phyloP scores from a whole-genome alignment of 2,797 vertebrate genomes.

The Pelochelys cantorii region DNA sequence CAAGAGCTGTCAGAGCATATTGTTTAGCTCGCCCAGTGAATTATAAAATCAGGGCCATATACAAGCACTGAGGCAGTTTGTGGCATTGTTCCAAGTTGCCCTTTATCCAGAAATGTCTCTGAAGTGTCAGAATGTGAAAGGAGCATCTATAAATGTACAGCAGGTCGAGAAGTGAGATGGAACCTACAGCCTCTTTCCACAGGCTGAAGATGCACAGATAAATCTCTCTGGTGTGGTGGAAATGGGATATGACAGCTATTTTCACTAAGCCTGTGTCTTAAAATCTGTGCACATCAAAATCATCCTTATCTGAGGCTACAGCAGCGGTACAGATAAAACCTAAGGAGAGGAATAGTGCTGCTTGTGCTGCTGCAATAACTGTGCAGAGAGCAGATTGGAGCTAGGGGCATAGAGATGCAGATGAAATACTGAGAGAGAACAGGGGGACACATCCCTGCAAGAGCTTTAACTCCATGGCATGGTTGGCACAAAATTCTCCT shows the following conservation, averaged over 20 bases:
- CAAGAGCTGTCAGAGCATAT: rapidly evolving
- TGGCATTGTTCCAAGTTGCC: rapidly evolving
- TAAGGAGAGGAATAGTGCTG: not conserved
- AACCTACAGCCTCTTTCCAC: not conserved
- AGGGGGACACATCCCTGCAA: not conserved
- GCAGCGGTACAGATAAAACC: not conserved
- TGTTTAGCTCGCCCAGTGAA: not conserved
- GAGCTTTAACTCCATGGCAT: not conserved
- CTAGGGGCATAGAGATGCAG: not conserved
- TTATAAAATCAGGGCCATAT: not conserved
- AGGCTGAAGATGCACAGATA: rapidly evolving
- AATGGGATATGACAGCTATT: not conserved
- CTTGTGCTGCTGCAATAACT: not conserved
- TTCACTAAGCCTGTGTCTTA: not conserved
- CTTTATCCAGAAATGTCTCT: not conserved
- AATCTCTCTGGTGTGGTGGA: not conserved
- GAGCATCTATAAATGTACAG: not conserved
- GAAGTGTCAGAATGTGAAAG: not conserved
- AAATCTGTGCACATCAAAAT: not conserved
- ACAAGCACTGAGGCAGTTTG: not conserved
- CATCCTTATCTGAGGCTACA: not conserved
- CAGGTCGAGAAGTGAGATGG: not conserved
- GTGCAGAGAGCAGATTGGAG: not conserved
- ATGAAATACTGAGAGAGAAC: not conserved
- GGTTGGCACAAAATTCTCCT: not conserved